These are phyloP conservation scores for Mus caroli DNA, from an alignment of 2,797 vertebrate genomes.

Conservation along the genomic window DNA sequence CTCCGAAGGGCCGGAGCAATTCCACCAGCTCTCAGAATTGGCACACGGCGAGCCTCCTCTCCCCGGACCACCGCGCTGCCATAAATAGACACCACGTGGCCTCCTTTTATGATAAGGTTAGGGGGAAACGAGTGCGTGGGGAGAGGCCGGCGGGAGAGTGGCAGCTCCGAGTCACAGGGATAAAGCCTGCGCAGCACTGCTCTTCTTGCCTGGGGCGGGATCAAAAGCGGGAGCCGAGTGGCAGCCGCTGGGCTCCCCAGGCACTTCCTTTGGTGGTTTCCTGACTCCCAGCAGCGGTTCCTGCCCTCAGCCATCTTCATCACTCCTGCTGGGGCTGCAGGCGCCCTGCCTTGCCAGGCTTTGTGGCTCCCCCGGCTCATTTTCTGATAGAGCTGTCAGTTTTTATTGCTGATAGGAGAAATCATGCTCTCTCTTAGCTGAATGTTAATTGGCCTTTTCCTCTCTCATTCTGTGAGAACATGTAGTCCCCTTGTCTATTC, in stretches of 20 bases:
- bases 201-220: not conserved
- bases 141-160: slow-evolving; percentile 21
- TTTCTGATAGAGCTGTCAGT: slow-evolving; percentile 74
- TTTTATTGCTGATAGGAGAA: slow-evolving; percentile 73
- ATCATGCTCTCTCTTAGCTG: slow-evolving; percentile 64
- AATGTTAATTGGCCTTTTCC: slow-evolving; percentile 71
- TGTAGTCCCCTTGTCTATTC: not conserved
- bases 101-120: slow-evolving; percentile 64
- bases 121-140: slow-evolving; percentile 40
- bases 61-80: slow-evolving; percentile 30
- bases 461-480: not conserved
- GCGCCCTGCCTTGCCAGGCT: not conserved
- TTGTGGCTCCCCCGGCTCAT: slow-evolving; percentile 51
- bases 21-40: slow-evolving; percentile 33
- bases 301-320: not conserved
- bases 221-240: not conserved
- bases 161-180: not conserved
- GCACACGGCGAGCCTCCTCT: not conserved
- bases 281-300: not conserved
- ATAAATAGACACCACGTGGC: slow-evolving; percentile 70
- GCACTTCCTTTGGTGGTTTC: not conserved
- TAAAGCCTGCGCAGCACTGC: not conserved
- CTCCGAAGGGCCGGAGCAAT: not conserved
- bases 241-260: not conserved
- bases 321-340: not conserved